phyloP scores from a whole-genome alignment of 2,888 invertebrate species.

The Lissonota sp. region DNA sequence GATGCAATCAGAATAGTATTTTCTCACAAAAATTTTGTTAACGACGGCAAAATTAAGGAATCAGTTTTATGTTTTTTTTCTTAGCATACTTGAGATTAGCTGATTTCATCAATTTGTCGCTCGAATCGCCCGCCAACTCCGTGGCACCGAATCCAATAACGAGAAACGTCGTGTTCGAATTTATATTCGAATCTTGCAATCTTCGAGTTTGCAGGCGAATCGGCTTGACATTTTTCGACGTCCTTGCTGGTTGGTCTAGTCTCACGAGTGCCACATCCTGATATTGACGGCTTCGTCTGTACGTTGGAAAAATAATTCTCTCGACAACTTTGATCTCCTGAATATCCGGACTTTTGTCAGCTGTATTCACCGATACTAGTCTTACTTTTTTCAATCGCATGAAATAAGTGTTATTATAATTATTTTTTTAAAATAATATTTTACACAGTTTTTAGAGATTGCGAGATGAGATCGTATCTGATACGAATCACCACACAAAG shows the following conservation, averaged over 20 bases:
- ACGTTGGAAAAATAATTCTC: conserved; percentile 74
- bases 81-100: conserved; percentile 72
- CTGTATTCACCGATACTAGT: conserved; percentile 74
- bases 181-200: conserved; percentile 46
- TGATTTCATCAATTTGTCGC: conserved; percentile 73
- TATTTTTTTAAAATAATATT: neutral
- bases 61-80: neutral
- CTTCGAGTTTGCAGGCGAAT: conserved; percentile 77
- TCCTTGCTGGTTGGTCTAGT: conserved; percentile 67
- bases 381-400: conserved; percentile 70
- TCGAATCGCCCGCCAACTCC: conserved; percentile 57
- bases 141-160: conserved; percentile 78
- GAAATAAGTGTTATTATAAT: neutral
- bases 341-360: conserved; percentile 46
- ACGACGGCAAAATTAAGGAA: too few relatives aligned
- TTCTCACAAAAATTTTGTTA: too few relatives aligned
- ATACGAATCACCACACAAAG: too few relatives aligned
- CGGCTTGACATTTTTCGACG: conserved; percentile 72
- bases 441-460: too few relatives aligned
- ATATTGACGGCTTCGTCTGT: conserved; percentile 73
- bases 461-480: neutral
- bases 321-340: conserved; percentile 72
- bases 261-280: conserved; percentile 77
- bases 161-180: conserved; percentile 68
- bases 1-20: too few relatives aligned